These are phyloP conservation scores for Halcyon malimbica DNA, from an alignment of 2,113 vertebrate genomes.

Conservation along the genomic window DNA sequence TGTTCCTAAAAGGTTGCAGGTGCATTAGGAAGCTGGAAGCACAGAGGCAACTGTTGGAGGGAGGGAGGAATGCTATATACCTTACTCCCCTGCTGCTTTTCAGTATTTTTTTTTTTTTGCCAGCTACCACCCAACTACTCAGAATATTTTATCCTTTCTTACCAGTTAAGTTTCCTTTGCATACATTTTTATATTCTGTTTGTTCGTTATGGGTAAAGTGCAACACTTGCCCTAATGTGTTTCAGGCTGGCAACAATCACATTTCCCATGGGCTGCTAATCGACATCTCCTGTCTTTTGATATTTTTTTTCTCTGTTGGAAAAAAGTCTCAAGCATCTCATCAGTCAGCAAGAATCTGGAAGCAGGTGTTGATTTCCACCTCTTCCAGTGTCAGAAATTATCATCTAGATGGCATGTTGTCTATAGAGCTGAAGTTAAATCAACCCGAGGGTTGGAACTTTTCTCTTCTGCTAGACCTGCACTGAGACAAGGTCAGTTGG, in stretches of 20 bases:
- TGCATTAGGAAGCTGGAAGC: not conserved
- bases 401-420: not conserved
- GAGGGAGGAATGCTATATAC: not conserved
- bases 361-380: not conserved
- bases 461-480: not conserved
- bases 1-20: not conserved
- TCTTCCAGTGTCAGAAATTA: conserved; percentile 24
- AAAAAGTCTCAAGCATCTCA: not conserved
- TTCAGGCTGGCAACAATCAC: not conserved
- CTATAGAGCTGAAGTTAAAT: conserved; percentile 20
- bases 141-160: not conserved
- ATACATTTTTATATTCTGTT: accelerated
- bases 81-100: not conserved
- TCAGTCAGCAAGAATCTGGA: not conserved
- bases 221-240: accelerated
- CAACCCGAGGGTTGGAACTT: not conserved
- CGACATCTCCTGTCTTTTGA: not conserved
- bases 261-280: not conserved
- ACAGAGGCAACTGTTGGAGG: not conserved
- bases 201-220: accelerated
- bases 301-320: not conserved
- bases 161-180: not conserved
- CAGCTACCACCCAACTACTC: not conserved
- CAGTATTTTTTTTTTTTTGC: not conserved
- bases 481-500: not conserved